Conservation (phyloP, 2,888 invertebrate species). For the Dendrolimus houi region DNA sequence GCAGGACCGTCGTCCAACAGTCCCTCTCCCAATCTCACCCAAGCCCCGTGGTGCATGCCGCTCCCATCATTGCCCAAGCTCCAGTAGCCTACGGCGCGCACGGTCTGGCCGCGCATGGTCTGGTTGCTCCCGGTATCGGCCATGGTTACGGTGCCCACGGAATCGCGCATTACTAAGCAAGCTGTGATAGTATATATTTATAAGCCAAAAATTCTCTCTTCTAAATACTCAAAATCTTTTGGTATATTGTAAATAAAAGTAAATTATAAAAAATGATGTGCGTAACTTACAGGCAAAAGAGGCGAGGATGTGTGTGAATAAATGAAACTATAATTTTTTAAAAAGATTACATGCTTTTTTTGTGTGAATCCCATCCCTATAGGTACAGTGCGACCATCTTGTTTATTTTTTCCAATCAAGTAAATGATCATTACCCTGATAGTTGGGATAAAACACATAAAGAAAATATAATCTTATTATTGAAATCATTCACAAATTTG, state of each 20-base stretch:
- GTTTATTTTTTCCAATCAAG: no score
- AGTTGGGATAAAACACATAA: no score
- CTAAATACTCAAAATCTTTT: slow-evolving; percentile 56
- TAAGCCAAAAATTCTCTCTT: slow-evolving; percentile 46
- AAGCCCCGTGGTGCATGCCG: slow-evolving; percentile 42
- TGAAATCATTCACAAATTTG: no score
- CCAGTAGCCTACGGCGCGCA: slow-evolving; percentile 17
- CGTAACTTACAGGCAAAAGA: slow-evolving; percentile 45
- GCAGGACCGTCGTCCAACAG: slow-evolving; percentile 46
- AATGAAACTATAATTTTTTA: slow-evolving; percentile 49
- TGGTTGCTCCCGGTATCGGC: slow-evolving; percentile 18
- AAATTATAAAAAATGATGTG: slow-evolving; percentile 44
- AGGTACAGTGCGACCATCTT: background rate
- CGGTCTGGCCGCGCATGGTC: slow-evolving; percentile 22
- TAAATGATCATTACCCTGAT: no score
- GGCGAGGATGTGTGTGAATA: slow-evolving; percentile 72
- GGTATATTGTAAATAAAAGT: slow-evolving; percentile 53
- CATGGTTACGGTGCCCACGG: slow-evolving; percentile 27
- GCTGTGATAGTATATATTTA: slow-evolving; percentile 57
- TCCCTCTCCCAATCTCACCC: slow-evolving; percentile 61
- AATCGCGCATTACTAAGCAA: slow-evolving; percentile 53
- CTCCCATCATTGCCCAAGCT: slow-evolving; percentile 27
- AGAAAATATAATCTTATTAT: no score
- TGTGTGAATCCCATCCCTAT: background rate
- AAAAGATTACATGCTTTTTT: slow-evolving; percentile 1